Evolutionary conservation across 2,888 invertebrate genomes (phyloP), one percentile per base, ranked within the genome.

Genomic region (Lasioglossum figueresi): DNA sequence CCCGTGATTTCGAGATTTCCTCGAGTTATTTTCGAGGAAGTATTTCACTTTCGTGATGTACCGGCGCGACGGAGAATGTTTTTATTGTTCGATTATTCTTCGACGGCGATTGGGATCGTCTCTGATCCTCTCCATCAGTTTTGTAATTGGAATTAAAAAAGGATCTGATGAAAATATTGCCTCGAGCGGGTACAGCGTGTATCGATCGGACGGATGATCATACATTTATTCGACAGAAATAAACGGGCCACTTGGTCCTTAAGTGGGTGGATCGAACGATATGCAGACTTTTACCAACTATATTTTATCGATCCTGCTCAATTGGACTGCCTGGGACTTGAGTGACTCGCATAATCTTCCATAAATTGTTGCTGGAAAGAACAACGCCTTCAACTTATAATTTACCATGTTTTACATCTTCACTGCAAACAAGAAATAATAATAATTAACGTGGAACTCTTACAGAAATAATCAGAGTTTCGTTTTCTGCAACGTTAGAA

Each of bases 151-250:
- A 34, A 34, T 19, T 6, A 23, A 66, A 66, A 66, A 31, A 66
- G 34, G 31, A 34, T 23, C 6, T 1, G 27, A 31, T 16, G 63
- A 63, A 63, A 63, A 63, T 63, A 31, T 63, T 63, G 27, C 63
- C 63, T 6, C 27, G 27, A 31, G 63, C 14, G 16, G 63, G 27
- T n/a, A 63, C 52, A 52, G 5, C 27, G 31, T 16, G 14, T 63
- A 31, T 31, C 63, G 63, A 63, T 63, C 63, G 63, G 14, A 63
- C 63, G 63, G 31, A 31, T 14, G 63, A 31, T 31, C 63, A 16
- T 63, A 31, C 27, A 63, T 63, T 27, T 63, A 63, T 27, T 63
- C 63, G 63, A 63, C 31, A 31, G 63, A 63, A 63, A 63, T 63
- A 63, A 63, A 16, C 27, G 14, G 63, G 31, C 63, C 63, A 31